Evolutionary conservation across 2,888 invertebrate genomes (phyloP), one percentile per base, ranked within the genome.

Genomic region (Scaptomyza caliginosa): DNA sequence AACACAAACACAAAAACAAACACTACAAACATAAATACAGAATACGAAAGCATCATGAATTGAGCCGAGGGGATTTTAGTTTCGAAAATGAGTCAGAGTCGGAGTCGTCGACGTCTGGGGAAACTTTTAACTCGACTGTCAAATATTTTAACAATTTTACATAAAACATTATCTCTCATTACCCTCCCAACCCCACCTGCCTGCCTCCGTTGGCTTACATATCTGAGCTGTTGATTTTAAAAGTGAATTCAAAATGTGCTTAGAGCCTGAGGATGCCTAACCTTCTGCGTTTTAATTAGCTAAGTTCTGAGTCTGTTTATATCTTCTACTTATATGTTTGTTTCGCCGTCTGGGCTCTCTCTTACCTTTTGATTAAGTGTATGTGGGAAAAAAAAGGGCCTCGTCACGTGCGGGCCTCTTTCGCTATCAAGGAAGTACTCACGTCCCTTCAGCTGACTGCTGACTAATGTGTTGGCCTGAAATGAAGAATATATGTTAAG

Each of bases 61-160:
- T 34, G 38, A 46, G 56, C 34, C n/a, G 23, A 39, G 39, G 16
- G 10, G 16, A 23, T 13, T 23, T 48, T 52, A 21, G 38, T 46
- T 57, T 38, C 56, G 57, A 74, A 64, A 49, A 57, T 74, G 58
- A 63, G 54, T 60, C 38, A n/a, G n/a, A n/a, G 66, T 55, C 28
- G 8, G 2, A 2, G 30, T 54, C 58, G 21, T 48, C 59, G 13
- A 39, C 46, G 85, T 81, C 85, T 81, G 72, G 64, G 56, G 11
- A 58, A 80, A 81, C 81, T 81, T 84, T 81, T 84, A 86, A 84
- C 87, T 84, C 75, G 51, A 71, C 87, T 86, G 74, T 60, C 81
- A 86, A 85, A 83, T 86, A 87, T 83, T 83, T 83, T 74, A 83
- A 77, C 74, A 87, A 84, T 86, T 84, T 82, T 82, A 76, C 86